phyloP scores from a whole-genome alignment of 2,113 vertebrate genomes.

The Petromus typicus region DNA sequence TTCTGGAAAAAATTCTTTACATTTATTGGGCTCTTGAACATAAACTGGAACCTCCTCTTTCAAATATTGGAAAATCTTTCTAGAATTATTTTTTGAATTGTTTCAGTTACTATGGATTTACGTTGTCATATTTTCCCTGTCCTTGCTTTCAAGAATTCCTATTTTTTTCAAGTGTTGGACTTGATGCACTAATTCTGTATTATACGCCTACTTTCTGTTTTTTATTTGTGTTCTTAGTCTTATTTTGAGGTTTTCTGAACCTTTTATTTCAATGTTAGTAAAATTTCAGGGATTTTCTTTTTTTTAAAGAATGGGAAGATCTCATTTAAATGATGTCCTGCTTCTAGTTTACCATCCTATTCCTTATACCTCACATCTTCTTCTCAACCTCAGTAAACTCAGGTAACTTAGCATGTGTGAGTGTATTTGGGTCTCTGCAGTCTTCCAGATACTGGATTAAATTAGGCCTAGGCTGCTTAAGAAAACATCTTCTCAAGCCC shows the following conservation, averaged over 20 bases:
- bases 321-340: constrained; percentile 2
- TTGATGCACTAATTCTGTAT: not conserved
- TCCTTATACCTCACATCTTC: constrained; percentile 33
- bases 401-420: not conserved
- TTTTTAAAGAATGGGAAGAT: not conserved
- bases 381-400: constrained; percentile 29
- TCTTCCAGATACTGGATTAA: not conserved
- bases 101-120: not conserved
- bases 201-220: not conserved
- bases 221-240: constrained; percentile 18
- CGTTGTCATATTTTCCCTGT: not conserved
- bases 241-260: not conserved
- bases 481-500: not conserved
- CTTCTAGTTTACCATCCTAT: not conserved
- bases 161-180: not conserved
- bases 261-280: constrained; percentile 15
- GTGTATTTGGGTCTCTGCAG: not conserved
- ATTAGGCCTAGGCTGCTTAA: not conserved
- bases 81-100: constrained; percentile 34
- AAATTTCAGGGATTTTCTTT: not conserved
- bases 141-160: constrained; percentile 20
- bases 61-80: not conserved
- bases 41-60: constrained; percentile 19
- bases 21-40: not conserved
- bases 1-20: not conserved